phyloP scores from a whole-genome alignment of 2,888 invertebrate species.

The Clistopyga incitator region DNA sequence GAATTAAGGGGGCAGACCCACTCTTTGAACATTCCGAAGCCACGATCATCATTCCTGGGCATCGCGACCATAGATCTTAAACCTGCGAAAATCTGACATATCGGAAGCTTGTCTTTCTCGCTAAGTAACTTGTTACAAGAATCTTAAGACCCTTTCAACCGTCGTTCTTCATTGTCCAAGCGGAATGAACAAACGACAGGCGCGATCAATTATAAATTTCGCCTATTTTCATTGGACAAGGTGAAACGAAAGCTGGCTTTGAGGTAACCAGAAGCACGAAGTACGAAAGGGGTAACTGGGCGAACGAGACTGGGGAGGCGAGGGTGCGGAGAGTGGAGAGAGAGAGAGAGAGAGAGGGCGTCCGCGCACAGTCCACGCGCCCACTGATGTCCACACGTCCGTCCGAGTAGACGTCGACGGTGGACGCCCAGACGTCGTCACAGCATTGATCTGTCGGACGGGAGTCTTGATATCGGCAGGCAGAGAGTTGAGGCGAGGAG shows the following conservation, averaged over 20 bases:
- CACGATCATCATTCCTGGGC: neutral
- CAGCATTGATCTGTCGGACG: constrained; percentile 84
- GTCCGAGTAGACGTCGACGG: constrained; percentile 77
- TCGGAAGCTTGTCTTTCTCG: neutral
- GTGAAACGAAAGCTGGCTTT: neutral
- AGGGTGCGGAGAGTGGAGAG: constrained; percentile 47
- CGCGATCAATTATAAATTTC: neutral
- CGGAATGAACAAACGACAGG: neutral
- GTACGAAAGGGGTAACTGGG: constrained; percentile 13
- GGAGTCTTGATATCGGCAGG: constrained; percentile 82
- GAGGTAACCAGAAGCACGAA: constrained; percentile 5
- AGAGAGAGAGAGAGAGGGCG: no score
- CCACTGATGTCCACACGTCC: constrained; percentile 74
- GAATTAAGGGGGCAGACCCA: neutral
- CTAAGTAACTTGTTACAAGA: neutral
- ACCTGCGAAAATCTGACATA: neutral
- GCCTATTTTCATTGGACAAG: neutral
- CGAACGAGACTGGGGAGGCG: constrained; percentile 7
- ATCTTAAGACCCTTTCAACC: neutral
- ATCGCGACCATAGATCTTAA: neutral
- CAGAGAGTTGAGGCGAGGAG: constrained; percentile 19
- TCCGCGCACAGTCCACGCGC: constrained; percentile 65
- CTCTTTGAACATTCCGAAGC: neutral
- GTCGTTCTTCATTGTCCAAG: neutral
- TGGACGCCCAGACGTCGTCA: constrained; percentile 82